Base-by-base conservation (phyloP, 1,140 invertebrate genomes). In the Drosophila kohkoa region DNA sequence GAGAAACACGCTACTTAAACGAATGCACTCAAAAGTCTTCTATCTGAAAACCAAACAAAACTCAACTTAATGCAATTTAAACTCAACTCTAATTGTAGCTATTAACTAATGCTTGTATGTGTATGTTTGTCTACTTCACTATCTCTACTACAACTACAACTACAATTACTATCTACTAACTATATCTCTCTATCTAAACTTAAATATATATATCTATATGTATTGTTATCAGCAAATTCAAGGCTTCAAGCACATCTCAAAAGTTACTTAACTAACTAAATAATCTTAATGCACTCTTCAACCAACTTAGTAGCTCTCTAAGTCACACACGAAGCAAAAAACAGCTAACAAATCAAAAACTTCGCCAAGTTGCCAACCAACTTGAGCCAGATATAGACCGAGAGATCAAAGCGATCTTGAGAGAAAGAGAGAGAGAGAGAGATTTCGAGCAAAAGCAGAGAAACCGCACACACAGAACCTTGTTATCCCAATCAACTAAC, bases 401-500 rank as follows among this genome's bases (percentile, higher is more conserved):
- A 10, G 5, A 10, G 49, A 75, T 48, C 66, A 43, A 5, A 25
- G 2, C 15, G 55, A 65, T 46, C 30, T 43, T 8, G 28, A 51
- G 49, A 69, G 7, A 64, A 10, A 74, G 28, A 73, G 63, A 78
- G 57, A 75, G 38, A 65, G 11, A 62, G 72, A 52, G 49, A 69
- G 20, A 62, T 75, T 76, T 71, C 30, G 63, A 89, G 65, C 46
- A 82, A 49, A 62, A 60, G 76, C 66, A 63, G 64, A 64, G 60
- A 78, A 92, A 92, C 90, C 90, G 91, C 91, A 92, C 90, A 92
- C 92, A 90, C 90, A 92, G 91, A 86, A 92, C 92, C 92, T 92
- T 92, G 88, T 92, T 75, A 91, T 92, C 91, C 90, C 92, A 92
- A 92, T 86, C 92, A 92, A 92, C 92, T 92, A 92, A 92, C 90